Evolutionary conservation across 2,888 invertebrate species (phyloP), one percentile per base, ranked within the genome.

Genomic region (Matsumyia berberina): DNA sequence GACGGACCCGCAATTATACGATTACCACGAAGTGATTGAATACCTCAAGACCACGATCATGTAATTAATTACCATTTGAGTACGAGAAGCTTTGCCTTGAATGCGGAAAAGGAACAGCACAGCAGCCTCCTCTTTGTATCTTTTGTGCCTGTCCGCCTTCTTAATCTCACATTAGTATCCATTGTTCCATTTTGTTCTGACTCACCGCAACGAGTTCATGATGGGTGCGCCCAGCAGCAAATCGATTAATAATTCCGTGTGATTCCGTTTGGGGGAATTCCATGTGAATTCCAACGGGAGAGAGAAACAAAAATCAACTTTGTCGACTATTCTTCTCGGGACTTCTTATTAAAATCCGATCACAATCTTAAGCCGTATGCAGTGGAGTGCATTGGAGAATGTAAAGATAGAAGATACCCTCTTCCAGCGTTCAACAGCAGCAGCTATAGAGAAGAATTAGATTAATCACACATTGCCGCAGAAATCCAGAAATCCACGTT

Each of bases 1-100:
- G 5, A 4, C 15, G 17, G 58, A 24, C 24, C 66, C 46, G 31
- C 82, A 46, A 53, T 73, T 72, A 67, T 73, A 49, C 79, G 83
- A 83, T 83, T 79, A 79, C 67, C 73, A 79, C 37, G 24, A 74
- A 83, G 62, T 79, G 79, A 83, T 79, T 73, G 83, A 83, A 79
- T 83, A 74, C 35, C 67, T 73, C 46, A 46, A 57, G 60, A 72
- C 57, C 53, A 37, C 60, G 77, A 77, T 77, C 82, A 46, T 77
- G 53, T 70, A 77, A 77, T 77, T 82, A 79, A 83, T 83, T 79
- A 79, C 62, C 42, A 69, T 74, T 79, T 74, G 51, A 67, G 73
- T 74, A 49, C 58, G 76, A 7, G n/a, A 29, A 31, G 37, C 29
- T 74, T 55, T 60, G 53, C 58, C 37, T 37, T 60, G 53, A 57